phyloP scores from a whole-genome alignment of 1,140 invertebrate species.

The Drosophila kohkoa region DNA sequence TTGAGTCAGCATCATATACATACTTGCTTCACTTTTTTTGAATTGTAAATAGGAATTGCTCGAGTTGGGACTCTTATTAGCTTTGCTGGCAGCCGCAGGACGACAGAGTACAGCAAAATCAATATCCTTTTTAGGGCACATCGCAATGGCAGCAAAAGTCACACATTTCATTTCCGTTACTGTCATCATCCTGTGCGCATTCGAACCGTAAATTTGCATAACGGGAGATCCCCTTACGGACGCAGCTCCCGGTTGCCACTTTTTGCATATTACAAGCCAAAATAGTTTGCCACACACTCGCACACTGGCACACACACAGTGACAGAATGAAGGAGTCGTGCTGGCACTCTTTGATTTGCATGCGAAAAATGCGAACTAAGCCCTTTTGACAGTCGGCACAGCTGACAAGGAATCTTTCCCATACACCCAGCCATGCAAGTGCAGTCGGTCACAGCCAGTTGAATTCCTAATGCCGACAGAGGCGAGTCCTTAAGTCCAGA shows the following conservation, averaged over 20 bases:
- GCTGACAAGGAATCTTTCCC: constrained; percentile 7
- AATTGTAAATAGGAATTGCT: not conserved
- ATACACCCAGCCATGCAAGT: constrained; percentile 7
- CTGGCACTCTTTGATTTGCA: constrained; percentile 45
- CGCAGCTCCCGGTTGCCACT: constrained; percentile 10
- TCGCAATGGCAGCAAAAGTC: constrained; percentile 49
- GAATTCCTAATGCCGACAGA: not conserved
- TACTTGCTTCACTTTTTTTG: constrained; percentile 1
- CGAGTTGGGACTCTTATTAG: constrained; percentile 26
- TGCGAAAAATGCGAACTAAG: constrained; percentile 11
- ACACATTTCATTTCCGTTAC: constrained; percentile 69
- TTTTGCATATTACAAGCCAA: constrained; percentile 43
- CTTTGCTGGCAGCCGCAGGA: constrained; percentile 19
- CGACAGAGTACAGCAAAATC: constrained; percentile 50
- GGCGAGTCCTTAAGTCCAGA: not conserved
- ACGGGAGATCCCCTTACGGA: constrained; percentile 20
- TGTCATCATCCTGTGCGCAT: constrained; percentile 40
- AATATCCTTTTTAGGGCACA: constrained; percentile 52
- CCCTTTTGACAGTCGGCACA: constrained; percentile 14
- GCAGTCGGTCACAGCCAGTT: not conserved
- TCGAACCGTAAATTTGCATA: constrained; percentile 54
- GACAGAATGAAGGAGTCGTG: not conserved
- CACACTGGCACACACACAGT: constrained; percentile 2
- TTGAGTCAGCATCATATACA: not conserved
- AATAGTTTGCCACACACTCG: constrained; percentile 35